These are phyloP conservation scores for Austrofundulus limnaeus DNA, from an alignment of 2,113 vertebrate species.

Conservation along the genomic window DNA sequence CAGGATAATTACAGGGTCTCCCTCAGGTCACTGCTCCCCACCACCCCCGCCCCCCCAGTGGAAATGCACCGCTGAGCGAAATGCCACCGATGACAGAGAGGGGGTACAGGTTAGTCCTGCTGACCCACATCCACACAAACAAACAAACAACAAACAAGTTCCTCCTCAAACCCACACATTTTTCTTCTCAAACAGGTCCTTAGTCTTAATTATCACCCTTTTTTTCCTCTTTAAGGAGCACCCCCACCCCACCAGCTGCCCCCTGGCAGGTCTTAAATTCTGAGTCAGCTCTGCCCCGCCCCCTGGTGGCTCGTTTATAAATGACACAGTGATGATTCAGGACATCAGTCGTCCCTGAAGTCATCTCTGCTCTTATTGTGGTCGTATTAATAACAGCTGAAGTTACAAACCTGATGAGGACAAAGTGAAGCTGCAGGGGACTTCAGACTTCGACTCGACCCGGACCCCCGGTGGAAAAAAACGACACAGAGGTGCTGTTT, in stretches of 20 bases:
- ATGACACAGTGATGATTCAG: constrained; percentile 7
- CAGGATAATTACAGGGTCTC: constrained; percentile 77
- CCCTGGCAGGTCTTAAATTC: neutral
- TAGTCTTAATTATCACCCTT: constrained; percentile 10
- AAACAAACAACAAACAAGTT: constrained; percentile 15
- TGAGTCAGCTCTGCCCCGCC: constrained; percentile 54
- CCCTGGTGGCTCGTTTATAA: constrained; percentile 52
- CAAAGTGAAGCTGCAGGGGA: constrained; percentile 66
- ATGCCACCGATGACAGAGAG: constrained; percentile 46
- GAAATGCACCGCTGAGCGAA: constrained; percentile 59
- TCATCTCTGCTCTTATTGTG: constrained; percentile 30
- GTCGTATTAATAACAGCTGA: no score
- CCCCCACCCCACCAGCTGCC: constrained; percentile 19
- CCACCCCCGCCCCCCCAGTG: constrained; percentile 57
- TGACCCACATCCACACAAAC: constrained; percentile 21
- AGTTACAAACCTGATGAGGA: constrained; percentile 56
- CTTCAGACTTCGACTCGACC: constrained; percentile 45
- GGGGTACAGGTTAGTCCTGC: constrained; percentile 53
- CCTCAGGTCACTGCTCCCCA: constrained; percentile 73
- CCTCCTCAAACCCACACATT: constrained; percentile 8
- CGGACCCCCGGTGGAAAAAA: constrained; percentile 60
- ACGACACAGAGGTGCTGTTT: constrained; percentile 63
- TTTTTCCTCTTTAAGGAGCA: constrained; percentile 16
- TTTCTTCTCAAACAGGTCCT: constrained; percentile 22
- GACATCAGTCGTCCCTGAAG: constrained; percentile 19